Evolutionary conservation across 2,888 invertebrate species (phyloP), one percentile per base, ranked within the genome.

Genomic region (Rotaria magnacalcarata): DNA sequence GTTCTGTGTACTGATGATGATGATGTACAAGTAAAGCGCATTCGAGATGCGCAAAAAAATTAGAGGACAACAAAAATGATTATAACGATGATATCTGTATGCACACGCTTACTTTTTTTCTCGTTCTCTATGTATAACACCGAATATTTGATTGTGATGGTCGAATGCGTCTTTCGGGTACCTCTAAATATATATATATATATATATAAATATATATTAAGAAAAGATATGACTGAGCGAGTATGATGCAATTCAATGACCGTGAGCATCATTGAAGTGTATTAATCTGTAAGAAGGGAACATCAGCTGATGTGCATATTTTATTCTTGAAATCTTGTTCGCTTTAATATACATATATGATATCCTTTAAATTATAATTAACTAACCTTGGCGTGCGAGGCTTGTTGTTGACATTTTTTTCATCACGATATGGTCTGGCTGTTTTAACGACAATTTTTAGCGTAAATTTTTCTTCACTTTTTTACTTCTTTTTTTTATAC

Each of bases 101-200:
- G 92, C 92, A 92, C 92, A 92, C 90, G 92, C 56, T 58, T 87
- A 92, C 92, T 91, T 85, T 86, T 86, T 85, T 75, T 84, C 88
- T 88, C 87, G 87, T 67, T 87, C 86, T 87, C 85, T 56, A 54
- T 14, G 24, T 56, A 56, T 67, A 47, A 47, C 43, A 43, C 4
- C 43, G 47, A 47, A 80, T 14, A 27, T 80, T 41, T 80, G 75
- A 80, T 47, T 47, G 52, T 80, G 75, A 80, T 80, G 75, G 75
- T 80, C 75, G 43, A 80, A 47, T 80, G 47, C 80, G 43, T 80
- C 80, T n/a, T 47, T 47, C 80, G 47, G 80, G 80, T 80, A n/a
- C n/a, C n/a, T n/a, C n/a, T n/a, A n/a, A n/a, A n/a, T n/a, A n/a
- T n/a, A n/a, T n/a, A n/a, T n/a, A n/a, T n/a, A n/a, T n/a, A n/a